Evolutionary conservation across 2,888 invertebrate genomes (phyloP).

Genomic region (Cataglyphis altisquamis): DNA sequence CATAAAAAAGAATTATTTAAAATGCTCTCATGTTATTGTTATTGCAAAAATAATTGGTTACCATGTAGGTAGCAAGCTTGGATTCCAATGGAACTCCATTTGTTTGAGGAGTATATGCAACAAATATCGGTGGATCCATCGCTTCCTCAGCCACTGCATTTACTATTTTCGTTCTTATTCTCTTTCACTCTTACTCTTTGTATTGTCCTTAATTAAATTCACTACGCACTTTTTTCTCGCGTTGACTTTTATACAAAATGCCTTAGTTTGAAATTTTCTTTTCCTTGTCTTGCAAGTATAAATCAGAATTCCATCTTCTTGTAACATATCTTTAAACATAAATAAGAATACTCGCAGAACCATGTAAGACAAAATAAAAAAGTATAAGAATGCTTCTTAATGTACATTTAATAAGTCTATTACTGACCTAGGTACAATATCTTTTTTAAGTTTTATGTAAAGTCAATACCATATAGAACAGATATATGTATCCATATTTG

Average conservation of each 20-base stretch:
- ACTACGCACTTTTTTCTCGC: slow-evolving; percentile 38
- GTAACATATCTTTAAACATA: slow-evolving; percentile 65
- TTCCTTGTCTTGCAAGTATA: slow-evolving; percentile 18
- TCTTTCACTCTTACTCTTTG: slow-evolving; percentile 61
- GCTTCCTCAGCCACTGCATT: slow-evolving; percentile 83
- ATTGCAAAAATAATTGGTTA: slow-evolving; percentile 78
- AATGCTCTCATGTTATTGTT: not conserved
- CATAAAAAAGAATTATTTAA: slow-evolving; percentile 46
- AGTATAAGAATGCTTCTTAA: not conserved
- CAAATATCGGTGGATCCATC: slow-evolving; percentile 92
- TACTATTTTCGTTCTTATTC: slow-evolving; percentile 75
- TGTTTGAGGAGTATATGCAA: slow-evolving; percentile 89
- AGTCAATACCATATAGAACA: no score
- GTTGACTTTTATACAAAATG: slow-evolving; percentile 17
- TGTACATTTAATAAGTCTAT: not conserved
- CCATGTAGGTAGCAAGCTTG: slow-evolving; percentile 95
- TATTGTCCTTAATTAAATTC: slow-evolving; percentile 55
- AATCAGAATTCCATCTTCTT: slow-evolving; percentile 29
- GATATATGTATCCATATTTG: not conserved
- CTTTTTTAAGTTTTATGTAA: not conserved
- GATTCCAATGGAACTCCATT: slow-evolving; percentile 94
- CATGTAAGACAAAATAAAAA: not conserved
- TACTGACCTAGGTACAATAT: not conserved
- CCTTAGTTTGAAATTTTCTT: slow-evolving; percentile 23
- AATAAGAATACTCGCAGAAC: slow-evolving; percentile 42